Evolutionary conservation across 2,888 invertebrate species (phyloP).

Genomic region (Epinotia brunnichana): DNA sequence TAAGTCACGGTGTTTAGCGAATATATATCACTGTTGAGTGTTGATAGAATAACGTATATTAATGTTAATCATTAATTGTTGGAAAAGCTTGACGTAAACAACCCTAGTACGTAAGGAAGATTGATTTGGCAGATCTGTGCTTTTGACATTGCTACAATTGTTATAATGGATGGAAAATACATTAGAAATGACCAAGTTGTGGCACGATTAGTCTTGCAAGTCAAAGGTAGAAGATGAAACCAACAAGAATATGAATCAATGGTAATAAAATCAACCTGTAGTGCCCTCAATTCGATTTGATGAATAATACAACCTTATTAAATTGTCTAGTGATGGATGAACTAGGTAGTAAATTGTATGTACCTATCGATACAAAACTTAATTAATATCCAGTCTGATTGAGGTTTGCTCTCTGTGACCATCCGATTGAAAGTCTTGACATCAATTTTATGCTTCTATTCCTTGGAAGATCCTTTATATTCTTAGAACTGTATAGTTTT

Average conservation of each 20-base stretch:
- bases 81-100: constrained; percentile 50
- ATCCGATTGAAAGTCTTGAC: background rate
- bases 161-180: background rate
- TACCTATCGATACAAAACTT: background rate
- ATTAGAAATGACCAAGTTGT: background rate
- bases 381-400: background rate
- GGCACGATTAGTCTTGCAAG: background rate
- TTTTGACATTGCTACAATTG: background rate
- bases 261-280: background rate
- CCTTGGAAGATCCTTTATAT: background rate
- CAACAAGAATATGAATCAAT: background rate
- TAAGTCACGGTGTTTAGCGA: constrained; percentile 60
- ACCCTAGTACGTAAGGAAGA: constrained; percentile 24
- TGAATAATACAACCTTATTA: constrained; percentile 2
- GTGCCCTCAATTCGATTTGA: background rate
- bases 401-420: background rate
- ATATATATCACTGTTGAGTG: constrained; percentile 59
- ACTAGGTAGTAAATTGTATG: constrained; percentile 1
- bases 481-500: background rate
- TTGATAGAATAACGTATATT: constrained; percentile 47
- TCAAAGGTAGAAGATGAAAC: background rate
- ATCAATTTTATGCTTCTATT: background rate
- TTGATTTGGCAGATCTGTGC: constrained; percentile 1
- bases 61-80: constrained; percentile 57
- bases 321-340: background rate